Evolutionary conservation across 2,888 invertebrate genomes (phyloP).

Genomic region (Hydroisotoma schaefferi): DNA sequence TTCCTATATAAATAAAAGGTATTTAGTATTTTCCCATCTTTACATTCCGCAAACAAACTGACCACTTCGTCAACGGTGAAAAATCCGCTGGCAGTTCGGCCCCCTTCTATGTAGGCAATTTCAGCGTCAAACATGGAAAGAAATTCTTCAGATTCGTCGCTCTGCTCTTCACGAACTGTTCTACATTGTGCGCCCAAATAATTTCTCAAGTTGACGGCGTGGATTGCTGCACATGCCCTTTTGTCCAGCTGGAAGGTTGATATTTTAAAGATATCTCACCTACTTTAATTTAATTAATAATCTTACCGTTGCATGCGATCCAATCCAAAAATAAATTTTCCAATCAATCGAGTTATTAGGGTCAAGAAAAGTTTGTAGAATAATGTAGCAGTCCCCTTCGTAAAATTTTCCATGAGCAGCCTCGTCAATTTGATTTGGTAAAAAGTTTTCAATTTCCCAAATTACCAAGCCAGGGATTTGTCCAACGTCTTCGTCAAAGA

Average conservation of each 20-base stretch:
- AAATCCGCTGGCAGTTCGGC: conserved; percentile 95
- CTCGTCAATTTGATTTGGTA: conserved; percentile 91
- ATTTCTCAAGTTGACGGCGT: conserved; percentile 96
- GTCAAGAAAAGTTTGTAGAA: conserved; percentile 81
- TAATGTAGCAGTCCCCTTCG: conserved; percentile 97
- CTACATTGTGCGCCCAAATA: conserved; percentile 89
- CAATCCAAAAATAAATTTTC: conserved; percentile 99
- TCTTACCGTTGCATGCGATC: conserved; percentile 81
- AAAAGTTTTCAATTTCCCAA: conserved; percentile 99
- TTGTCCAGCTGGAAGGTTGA: conserved; percentile 71
- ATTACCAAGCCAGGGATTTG: conserved; percentile 86
- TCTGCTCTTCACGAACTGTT: conserved; percentile 94
- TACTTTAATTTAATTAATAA: neutral
- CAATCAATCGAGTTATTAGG: conserved; percentile 75
- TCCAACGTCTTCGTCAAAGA: conserved; percentile 91
- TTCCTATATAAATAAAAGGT: conserved; percentile 57
- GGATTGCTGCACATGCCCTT: conserved; percentile 93
- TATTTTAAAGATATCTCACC: neutral
- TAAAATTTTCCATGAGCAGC: conserved; percentile 97
- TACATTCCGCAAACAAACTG: conserved; percentile 49
- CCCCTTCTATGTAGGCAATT: conserved; percentile 93
- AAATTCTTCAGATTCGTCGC: conserved; percentile 95
- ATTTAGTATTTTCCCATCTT: neutral
- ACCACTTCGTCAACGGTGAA: conserved; percentile 91
- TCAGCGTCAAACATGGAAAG: conserved; percentile 83